Percentiles rank a stretch among this genome's conserved stretches.
These are phyloP conservation scores for Poliocrania exsul DNA, from an alignment of 2,797 vertebrate genomes.

Conservation along the genomic window DNA sequence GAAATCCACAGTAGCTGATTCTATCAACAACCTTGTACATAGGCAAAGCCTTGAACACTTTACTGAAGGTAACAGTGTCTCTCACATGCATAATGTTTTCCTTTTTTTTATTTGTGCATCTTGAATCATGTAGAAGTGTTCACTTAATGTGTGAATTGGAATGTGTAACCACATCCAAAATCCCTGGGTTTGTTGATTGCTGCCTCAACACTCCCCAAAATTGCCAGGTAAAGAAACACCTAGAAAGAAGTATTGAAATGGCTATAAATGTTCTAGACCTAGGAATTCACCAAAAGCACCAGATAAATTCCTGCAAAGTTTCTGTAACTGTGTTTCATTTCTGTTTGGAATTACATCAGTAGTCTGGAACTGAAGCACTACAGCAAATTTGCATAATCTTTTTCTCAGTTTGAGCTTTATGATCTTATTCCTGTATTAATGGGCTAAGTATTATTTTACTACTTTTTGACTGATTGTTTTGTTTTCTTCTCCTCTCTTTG, in stretches of 20 bases:
- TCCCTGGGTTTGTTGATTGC: not conserved
- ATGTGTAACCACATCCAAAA: not conserved
- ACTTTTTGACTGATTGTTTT: not conserved
- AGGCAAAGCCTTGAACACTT: constrained; percentile 81
- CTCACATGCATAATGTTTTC: not conserved
- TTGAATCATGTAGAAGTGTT: not conserved
- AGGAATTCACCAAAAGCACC: not conserved
- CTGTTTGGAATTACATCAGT: not conserved
- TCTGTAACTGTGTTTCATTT: not conserved
- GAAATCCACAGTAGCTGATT: constrained; percentile 84
- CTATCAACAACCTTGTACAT: constrained; percentile 85
- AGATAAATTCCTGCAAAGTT: not conserved
- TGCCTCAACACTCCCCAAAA: not conserved
- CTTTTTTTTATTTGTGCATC: not conserved
- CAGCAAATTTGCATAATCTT: not conserved
- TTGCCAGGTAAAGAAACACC: not conserved
- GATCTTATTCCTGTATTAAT: not conserved
- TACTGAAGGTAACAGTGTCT: constrained; percentile 86
- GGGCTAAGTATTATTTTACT: not conserved
- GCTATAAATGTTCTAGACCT: not conserved
- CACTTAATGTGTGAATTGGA: not conserved
- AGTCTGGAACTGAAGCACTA: not conserved
- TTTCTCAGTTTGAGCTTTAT: not conserved
- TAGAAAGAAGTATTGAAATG: not conserved
- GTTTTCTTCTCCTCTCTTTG: not conserved